Evolutionary conservation across 2,888 invertebrate genomes (phyloP), one percentile per base, ranked within the genome.

Genomic region (Stenodema calcarata): DNA sequence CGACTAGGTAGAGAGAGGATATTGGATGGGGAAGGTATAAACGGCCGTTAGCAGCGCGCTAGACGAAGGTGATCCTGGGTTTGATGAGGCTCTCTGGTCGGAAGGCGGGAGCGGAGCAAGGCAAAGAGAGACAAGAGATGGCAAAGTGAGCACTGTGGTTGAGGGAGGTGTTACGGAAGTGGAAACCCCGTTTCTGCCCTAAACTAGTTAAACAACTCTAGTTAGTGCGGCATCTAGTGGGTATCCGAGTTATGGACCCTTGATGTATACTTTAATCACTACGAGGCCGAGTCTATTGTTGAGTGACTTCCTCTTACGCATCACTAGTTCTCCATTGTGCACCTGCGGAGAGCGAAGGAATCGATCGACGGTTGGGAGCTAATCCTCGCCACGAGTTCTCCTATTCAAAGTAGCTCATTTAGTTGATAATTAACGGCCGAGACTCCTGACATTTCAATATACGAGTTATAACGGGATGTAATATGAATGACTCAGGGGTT

Each of bases 251-350:
- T 78, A 78, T 78, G 78, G 78, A 78, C 78, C 44, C 78, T 78
- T 78, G 78, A 78, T 78, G 78, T 78, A 44, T 78, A 78, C 44
- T 78, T 78, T 78, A 78, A 78, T 78, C 78, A 78, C 78, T 78
- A 78, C 78, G 27, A 44, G n/a, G 41, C 78, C 18, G 14, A 78
- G 78, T 78, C 78, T 78, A 78, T 78, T 78, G 73, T 78, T 42
- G 27, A 44, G 78, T 44, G 41, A 41, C 78, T 44, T 44, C 73
- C 44, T 78, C 23, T 18, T 23, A 78, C 44, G 78, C 42, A 44
- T 78, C 78, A 27, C 42, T 41, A 27, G 35, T 18, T 14, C 41
- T 35, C 35, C 73, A n/a, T 73, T 73, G 73, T 73, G 73, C 1
- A 16, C 18, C 35, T 73, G 35, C 73, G 30, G n/a, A 12, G 2